Evolutionary conservation across 1,140 invertebrate genomes (phyloP).

Genomic region (Chironomus striatipennis): DNA sequence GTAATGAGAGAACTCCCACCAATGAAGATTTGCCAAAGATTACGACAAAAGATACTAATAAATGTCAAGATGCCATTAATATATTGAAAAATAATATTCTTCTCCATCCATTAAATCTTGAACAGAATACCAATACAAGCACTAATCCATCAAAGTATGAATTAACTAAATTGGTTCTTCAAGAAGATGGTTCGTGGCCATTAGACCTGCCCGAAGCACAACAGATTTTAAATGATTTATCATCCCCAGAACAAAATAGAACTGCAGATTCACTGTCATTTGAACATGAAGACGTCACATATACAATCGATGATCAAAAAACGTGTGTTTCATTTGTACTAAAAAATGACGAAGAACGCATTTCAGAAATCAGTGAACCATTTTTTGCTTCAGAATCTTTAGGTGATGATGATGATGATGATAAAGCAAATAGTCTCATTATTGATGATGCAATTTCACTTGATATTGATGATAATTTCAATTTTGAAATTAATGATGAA

Average conservation of each 20-base stretch:
- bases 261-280: constrained; percentile 25
- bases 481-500: constrained; percentile 1
- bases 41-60: neutral
- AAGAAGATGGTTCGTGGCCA: neutral
- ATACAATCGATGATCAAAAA: constrained; percentile 26
- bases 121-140: neutral
- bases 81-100: constrained; percentile 3
- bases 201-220: neutral
- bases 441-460: neutral
- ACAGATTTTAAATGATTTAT: constrained; percentile 24
- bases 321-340: constrained; percentile 25
- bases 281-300: constrained; percentile 25
- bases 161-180: neutral
- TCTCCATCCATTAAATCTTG: neutral
- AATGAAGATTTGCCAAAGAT: constrained; percentile 16
- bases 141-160: neutral
- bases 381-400: constrained; percentile 24
- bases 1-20: neutral
- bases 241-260: constrained; percentile 26
- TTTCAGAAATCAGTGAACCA: constrained; percentile 25
- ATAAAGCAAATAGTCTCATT: neutral
- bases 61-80: neutral
- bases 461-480: neutral
- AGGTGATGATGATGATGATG: neutral
- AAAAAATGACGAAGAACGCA: constrained; percentile 24